Evolutionary conservation across 1,140 invertebrate genomes (phyloP), one percentile per base, ranked within the genome.

Genomic region (Drosophila lowei): DNA sequence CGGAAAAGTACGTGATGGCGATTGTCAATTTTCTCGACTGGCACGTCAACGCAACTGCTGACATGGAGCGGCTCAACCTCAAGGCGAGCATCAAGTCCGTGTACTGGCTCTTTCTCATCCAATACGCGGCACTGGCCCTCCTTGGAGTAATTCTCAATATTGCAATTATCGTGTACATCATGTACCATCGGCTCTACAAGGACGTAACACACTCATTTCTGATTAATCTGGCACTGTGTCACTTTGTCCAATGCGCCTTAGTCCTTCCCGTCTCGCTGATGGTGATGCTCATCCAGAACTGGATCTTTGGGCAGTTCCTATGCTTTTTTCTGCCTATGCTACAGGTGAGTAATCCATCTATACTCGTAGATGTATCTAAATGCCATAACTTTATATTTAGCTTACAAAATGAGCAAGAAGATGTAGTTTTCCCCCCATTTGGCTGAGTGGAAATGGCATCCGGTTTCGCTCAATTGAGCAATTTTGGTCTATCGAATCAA

Each of bases 301-400:
- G 95, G 95, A 92, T 95, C 46, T 94, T 95, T 67, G 95, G 95
- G 6, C 93, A 94, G 63, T 94, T 95, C 73, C 81, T 96, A n/a
- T 96, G 95, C 90, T 95, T 94, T 77, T 94, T 95, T 81, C 76
- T 95, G 47, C 95, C 95, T 0, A 95, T 96, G 94, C 79, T 96
- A 57, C 95, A 96, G 92, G 94, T 94, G 83, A 91, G 92, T 91
- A 7, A 28, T 28, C 6, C 28, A 25, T 25, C 0, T 5, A 5
- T 23, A 25, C 23, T 25, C 4, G 0, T 25, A 25, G 23, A 25
- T 25, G 5, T 5, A 25, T 25, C 23, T 25, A 5, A 25, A 25
- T 25, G 23, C 21, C 9, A 6, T 47, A 5, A 18, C 2, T 9
- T 21, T 11, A 49, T 4, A 13, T 30, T 8, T 8, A 30, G 28